These are phyloP conservation scores for Gephyroberyx darwinii DNA, from an alignment of 2,797 vertebrate genomes.

Conservation along the genomic window DNA sequence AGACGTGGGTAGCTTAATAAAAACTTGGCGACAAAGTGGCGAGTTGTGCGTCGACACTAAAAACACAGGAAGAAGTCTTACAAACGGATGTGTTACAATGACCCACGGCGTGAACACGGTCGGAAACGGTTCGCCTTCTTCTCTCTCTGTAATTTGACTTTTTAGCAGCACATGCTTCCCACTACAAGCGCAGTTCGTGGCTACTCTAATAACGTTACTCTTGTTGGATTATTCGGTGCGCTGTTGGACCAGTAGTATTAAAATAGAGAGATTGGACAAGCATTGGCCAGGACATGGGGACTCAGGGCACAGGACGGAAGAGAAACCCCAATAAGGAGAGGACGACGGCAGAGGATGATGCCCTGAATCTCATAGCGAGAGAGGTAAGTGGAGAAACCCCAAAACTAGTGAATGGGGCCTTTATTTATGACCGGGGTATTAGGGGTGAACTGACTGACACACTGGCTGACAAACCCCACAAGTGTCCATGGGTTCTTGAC, in stretches of 20 bases:
- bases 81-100: slow-evolving; percentile 73
- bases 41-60: background rate
- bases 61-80: slow-evolving; percentile 71
- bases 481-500: background rate
- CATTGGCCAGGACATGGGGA: slow-evolving; percentile 82
- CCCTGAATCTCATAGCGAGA: slow-evolving; percentile 91
- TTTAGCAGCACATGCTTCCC: slow-evolving; percentile 36
- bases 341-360: slow-evolving; percentile 91
- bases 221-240: slow-evolving; percentile 33
- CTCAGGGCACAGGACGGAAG: slow-evolving; percentile 89
- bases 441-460: background rate
- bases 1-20: background rate
- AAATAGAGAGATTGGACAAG: background rate
- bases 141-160: slow-evolving; percentile 6
- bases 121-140: slow-evolving; percentile 24
- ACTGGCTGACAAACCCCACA: background rate
- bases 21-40: slow-evolving; percentile 2
- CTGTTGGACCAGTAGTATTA: slow-evolving; percentile 22
- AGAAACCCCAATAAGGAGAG: slow-evolving; percentile 89
- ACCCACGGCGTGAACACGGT: slow-evolving; percentile 25
- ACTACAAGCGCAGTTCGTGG: background rate
- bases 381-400: slow-evolving; percentile 86
- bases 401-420: background rate
- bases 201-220: background rate
- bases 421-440: slow-evolving; percentile 6